Base-by-base conservation (phyloP, 2,797 vertebrate genomes). In the Champsocephalus esox region DNA sequence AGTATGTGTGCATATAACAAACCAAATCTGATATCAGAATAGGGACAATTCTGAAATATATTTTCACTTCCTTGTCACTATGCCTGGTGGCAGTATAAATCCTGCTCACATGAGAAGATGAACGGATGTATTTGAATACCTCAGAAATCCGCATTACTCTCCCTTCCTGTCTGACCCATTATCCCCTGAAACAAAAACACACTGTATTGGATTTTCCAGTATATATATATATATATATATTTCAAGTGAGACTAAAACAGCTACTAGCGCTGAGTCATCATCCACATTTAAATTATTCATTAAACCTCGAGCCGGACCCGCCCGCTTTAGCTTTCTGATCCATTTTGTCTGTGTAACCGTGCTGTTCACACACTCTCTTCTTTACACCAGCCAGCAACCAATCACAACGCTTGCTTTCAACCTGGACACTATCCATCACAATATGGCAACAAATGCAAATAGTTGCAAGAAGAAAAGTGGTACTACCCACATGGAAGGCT, bases 271-370 rank as follows among this genome's bases (percentile, higher is more conserved):
- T 76, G 88, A 91, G 76, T 93, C 92, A 94, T 92, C 93, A 90
- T 71, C 81, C 52, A 67, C 60, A 86, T 92, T 92, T 94, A 92
- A 93, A 95, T 94, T 90, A 94, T 94, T 90, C 91, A 94, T 94
- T 91, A 87, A 90, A 88, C 75, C 73, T 56, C 6, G 13, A 77
- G 79, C 75, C 14, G 6, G 70, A 72, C 66, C 81, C 32, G 24
- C 76, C 80, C 21, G 62, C 77, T 79, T 55, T 9, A 48, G 67
- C 64, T 71, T 79, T 79, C 86, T 87, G 91, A 92, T 93, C 91
- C 90, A 94, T 94, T 88, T 9, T 58, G 66, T 82, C 62, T 21
- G 60, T 62, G 70, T 58, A 85, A 79, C 81, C 51, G 58, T 12
- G 49, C 52, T 46, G 68, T 69, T 73, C 59, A 49, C 66, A 64